Evolutionary conservation across 2,888 invertebrate species (phyloP), one percentile per base, ranked within the genome.

Genomic region (Rhimphoctona megacephalus): DNA sequence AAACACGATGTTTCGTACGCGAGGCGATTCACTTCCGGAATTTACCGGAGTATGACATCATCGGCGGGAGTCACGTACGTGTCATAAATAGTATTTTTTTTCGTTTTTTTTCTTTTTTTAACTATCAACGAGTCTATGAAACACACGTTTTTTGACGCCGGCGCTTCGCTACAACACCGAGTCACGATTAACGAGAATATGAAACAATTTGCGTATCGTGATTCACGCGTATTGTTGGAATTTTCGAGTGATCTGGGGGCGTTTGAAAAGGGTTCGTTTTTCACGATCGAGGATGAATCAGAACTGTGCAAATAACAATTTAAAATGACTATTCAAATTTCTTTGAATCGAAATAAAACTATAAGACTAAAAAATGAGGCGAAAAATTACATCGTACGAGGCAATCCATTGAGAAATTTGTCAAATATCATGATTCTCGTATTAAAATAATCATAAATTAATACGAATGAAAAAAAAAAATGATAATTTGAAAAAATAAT

Each of bases 11-110:
- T 52, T 25, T 54, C 54, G 70, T 36, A 43, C 78, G 36, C 70
- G 81, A 52, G 57, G 67, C 67, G 76, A 79, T 70, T 83, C 83
- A 85, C 76, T 83, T 85, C 83, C 85, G 83, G 83, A 79, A 49
- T 76, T 67, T 52, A 80, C 54, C 57, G 39, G 69, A 66, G 46
- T 54, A 69, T 61, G 73, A 74, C 61, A 78, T 64, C 73, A 69
- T 4, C 33, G 17, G 39, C n/a, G 74, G 43, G 74, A 57, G 54
- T 70, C 70, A 49, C 72, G 43, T 67, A 79, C 67, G 2, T 61
- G 76, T 83, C 86, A 81, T 77, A 73, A 81, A 81, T 66, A 69
- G 74, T 79, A 64, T 70, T 66, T 64, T 69, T 57, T 80, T 69
- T 61, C 46, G 46, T 46, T 17, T 22, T 14, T 76, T 9, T 11